Evolutionary conservation across 1,140 invertebrate genomes (phyloP).

Genomic region (Episyrphus balteatus): DNA sequence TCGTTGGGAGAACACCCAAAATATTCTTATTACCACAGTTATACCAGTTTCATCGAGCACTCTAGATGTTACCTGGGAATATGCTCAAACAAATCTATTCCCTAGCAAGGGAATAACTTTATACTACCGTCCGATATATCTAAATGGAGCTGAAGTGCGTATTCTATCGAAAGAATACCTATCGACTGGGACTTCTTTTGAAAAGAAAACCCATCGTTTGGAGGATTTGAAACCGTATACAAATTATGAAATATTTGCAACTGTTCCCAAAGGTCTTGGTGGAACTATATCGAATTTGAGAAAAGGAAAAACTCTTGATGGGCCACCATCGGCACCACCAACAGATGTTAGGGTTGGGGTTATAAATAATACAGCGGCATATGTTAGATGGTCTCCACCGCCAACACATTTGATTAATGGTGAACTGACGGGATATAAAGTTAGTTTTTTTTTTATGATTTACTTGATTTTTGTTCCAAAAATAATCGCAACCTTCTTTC

Average conservation of each 20-base stretch:
- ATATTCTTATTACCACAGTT: conserved; percentile 40
- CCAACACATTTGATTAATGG: conserved; percentile 61
- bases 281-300: conserved; percentile 47
- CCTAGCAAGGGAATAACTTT: not conserved
- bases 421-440: conserved; percentile 66
- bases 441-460: conserved; percentile 25
- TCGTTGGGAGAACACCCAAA: not conserved
- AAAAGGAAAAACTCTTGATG: conserved; percentile 42
- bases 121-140: not conserved
- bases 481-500: not conserved
- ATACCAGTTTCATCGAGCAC: conserved; percentile 51
- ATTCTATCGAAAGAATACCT: conserved; percentile 39
- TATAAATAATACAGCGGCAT: conserved; percentile 62
- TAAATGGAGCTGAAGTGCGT: not conserved
- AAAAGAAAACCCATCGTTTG: conserved; percentile 47
- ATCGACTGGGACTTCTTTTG: conserved; percentile 47
- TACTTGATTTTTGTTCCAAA: not conserved
- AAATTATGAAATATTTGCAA: conserved; percentile 68
- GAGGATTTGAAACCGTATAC: conserved; percentile 56
- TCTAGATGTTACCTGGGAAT: conserved; percentile 59
- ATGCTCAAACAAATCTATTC: conserved; percentile 24
- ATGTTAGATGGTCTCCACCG: conserved; percentile 66
- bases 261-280: conserved; percentile 55
- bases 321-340: conserved; percentile 56
- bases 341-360: conserved; percentile 63